phyloP scores from a whole-genome alignment of 2,888 invertebrate species.

The Himalopsyche japonica region DNA sequence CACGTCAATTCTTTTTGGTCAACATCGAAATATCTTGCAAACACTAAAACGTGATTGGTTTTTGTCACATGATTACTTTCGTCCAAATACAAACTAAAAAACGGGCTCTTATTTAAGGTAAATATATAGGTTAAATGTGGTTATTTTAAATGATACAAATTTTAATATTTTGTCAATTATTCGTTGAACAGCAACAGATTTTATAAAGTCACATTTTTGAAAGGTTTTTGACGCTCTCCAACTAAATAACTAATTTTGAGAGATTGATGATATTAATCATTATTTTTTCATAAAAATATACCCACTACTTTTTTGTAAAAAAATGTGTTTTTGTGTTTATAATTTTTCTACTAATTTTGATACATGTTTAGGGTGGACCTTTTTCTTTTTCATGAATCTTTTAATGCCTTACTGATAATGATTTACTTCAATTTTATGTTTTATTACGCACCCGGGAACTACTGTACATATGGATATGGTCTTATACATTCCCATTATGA shows the following conservation, averaged over 20 bases:
- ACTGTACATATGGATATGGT: too few species aligned
- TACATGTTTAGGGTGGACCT: too few species aligned
- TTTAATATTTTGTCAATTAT: not conserved
- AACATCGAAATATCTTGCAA: too few species aligned
- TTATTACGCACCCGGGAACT: too few species aligned
- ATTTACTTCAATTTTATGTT: too few species aligned
- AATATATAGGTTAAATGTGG: not conserved
- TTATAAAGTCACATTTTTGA: not conserved
- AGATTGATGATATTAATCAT: not conserved
- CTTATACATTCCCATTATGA: too few species aligned
- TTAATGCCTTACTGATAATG: too few species aligned
- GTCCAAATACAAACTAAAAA: slow-evolving; percentile 11
- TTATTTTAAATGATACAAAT: slow-evolving; percentile 4
- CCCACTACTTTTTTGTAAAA: too few species aligned
- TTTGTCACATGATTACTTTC: slow-evolving; percentile 17
- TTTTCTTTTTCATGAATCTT: too few species aligned
- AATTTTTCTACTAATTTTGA: too few species aligned
- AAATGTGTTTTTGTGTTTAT: too few species aligned
- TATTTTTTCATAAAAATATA: not conserved
- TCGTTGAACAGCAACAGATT: not conserved
- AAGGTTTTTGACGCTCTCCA: not conserved
- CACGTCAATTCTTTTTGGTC: too few species aligned
- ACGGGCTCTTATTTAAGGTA: slow-evolving; percentile 14
- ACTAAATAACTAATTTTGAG: not conserved
- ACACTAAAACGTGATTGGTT: not conserved